Base-by-base conservation (phyloP, 2,888 invertebrate species). In the Prosopocoilus inquinatus region DNA sequence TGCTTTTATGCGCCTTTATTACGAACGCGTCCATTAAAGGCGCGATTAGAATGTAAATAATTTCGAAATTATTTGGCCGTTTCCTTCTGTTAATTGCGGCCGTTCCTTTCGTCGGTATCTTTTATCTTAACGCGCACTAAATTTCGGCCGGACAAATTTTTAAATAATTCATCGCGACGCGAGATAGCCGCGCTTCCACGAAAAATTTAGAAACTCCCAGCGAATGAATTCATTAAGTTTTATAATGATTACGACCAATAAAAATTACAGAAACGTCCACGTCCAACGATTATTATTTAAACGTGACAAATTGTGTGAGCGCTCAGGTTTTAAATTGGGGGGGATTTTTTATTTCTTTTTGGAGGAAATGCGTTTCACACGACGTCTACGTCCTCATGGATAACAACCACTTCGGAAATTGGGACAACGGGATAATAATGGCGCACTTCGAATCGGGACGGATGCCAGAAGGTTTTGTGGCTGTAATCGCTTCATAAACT, bases 401-500 rank as follows among this genome's bases (percentile, higher is more conserved):
- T 61, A 59, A 58, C 57, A 61, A 61, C 59, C 57, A 54, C 47
- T 52, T 57, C 50, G 54, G 55, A 55, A 59, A 59, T 61, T 59
- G 55, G 59, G 55, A 50, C 59, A 55, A 47, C 48, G 57, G n/a
- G n/a, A 54, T 61, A 58, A 28, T 61, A 61, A 61, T 56, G 54
- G 58, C 52, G 57, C 59, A 61, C 61, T 61, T 61, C 59, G 57
- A 54, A 59, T 57, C 59, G 60, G 59, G 60, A 62, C 50, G 56
- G 54, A 58, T 62, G 62, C 62, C 62, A 62, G 58, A 62, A 62
- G 57, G 62, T 62, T 60, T 58, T 57, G 59, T 53, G 60, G 62
- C 55, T 59, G 55, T 57, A 59, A 54, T 50, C 56, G 53, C 54
- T 55, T 55, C 58, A 53, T 58, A 62, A 60, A 62, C 57, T 59